Evolutionary conservation across 2,797 vertebrate genomes (phyloP).

Genomic region (Catostomus latipinnis): DNA sequence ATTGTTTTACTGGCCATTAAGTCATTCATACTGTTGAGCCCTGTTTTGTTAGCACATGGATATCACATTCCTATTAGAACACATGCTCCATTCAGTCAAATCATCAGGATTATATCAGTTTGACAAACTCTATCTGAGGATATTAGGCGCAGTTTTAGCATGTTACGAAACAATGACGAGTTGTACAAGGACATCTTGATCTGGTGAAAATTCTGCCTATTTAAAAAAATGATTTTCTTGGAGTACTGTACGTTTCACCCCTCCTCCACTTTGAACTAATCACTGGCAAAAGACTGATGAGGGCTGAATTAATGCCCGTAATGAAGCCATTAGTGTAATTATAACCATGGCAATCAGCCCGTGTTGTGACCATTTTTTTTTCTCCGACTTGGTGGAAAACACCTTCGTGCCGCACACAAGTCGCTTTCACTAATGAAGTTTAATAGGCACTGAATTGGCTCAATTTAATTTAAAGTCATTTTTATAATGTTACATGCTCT

Average conservation of each 20-base stretch:
- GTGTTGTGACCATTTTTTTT: constrained; percentile 59
- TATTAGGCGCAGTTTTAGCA: background rate
- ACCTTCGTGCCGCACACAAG: constrained; percentile 40
- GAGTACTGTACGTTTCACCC: constrained; percentile 56
- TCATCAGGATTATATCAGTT: constrained; percentile 23
- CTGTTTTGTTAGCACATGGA: background rate
- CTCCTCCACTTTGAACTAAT: constrained; percentile 57
- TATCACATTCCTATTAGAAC: constrained; percentile 10
- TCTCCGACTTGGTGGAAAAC: constrained; percentile 52
- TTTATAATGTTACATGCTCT: too few species aligned
- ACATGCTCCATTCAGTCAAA: background rate
- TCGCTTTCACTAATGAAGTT: too few species aligned
- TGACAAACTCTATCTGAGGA: constrained; percentile 23
- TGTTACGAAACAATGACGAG: constrained; percentile 25
- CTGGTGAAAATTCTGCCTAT: constrained; percentile 43
- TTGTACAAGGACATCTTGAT: constrained; percentile 46
- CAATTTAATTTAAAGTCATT: too few species aligned
- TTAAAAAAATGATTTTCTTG: constrained; percentile 54
- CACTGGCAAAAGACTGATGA: constrained; percentile 64
- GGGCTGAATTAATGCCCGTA: constrained; percentile 63
- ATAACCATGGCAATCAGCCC: constrained; percentile 61
- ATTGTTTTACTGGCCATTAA: too few species aligned
- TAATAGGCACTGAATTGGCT: too few species aligned
- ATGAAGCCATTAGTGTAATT: constrained; percentile 66
- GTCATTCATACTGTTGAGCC: too few species aligned